These are phyloP conservation scores for Galerucella nymphaeae DNA, from an alignment of 2,888 invertebrate species.

Conservation along the genomic window DNA sequence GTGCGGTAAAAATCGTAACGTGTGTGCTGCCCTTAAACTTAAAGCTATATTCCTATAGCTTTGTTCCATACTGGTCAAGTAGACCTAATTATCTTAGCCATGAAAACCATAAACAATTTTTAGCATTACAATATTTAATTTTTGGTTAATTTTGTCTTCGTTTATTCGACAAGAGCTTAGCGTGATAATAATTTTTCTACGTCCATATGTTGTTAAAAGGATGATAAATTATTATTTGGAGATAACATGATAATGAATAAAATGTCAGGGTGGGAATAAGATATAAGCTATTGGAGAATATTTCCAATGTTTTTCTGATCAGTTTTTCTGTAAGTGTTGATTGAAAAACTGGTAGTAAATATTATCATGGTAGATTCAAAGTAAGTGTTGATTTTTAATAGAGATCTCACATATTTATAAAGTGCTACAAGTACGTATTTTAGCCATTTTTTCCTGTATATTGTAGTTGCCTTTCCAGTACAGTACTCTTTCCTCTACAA, in stretches of 20 bases:
- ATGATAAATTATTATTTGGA: conserved; percentile 23
- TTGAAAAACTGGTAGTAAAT: background rate
- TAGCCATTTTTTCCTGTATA: too few relatives aligned
- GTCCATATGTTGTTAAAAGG: conserved; percentile 35
- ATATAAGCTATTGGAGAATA: background rate
- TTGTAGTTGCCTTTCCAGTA: too few relatives aligned
- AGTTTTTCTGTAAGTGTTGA: background rate
- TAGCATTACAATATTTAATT: too few relatives aligned
- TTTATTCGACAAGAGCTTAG: background rate
- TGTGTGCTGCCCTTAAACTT: too few relatives aligned
- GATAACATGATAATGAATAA: conserved; percentile 25
- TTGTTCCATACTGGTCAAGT: too few relatives aligned
- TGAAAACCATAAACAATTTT: too few relatives aligned
- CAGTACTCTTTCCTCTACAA: too few relatives aligned
- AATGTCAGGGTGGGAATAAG: background rate
- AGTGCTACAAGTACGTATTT: too few relatives aligned
- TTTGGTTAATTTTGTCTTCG: background rate
- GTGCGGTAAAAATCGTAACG: too few relatives aligned
- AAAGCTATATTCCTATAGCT: too few relatives aligned
- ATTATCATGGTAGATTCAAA: background rate
- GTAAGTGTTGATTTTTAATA: background rate
- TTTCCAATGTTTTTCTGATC: background rate
- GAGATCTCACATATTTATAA: too few relatives aligned
- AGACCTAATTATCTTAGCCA: too few relatives aligned
- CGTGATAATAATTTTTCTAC: background rate